Conservation (phyloP, 2,113 vertebrate species). For the Plotosus lineatus region DNA sequence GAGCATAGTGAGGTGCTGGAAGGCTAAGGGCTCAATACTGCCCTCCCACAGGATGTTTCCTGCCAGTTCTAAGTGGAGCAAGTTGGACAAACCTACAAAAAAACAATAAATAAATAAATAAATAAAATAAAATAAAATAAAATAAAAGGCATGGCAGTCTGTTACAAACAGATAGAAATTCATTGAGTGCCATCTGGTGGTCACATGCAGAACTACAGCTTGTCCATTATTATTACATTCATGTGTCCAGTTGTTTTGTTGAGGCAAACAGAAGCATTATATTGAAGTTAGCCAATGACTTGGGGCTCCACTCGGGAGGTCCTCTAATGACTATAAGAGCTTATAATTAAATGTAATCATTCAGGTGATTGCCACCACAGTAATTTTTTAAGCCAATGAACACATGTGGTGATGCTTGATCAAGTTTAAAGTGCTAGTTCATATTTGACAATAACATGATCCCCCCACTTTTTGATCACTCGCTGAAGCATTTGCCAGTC, state of each 20-base stretch:
- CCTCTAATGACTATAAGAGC: background rate
- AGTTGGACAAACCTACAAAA: constrained; percentile 68
- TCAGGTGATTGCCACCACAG: background rate
- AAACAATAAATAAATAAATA: too few relatives aligned
- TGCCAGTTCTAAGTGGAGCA: constrained; percentile 73
- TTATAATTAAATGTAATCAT: background rate
- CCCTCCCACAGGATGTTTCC: constrained; percentile 70
- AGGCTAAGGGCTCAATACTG: constrained; percentile 65
- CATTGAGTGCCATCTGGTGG: too few relatives aligned
- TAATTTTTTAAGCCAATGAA: background rate
- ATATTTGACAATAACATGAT: constrained; percentile 14
- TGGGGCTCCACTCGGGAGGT: too few relatives aligned
- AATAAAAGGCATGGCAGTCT: too few relatives aligned
- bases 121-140: too few relatives aligned
- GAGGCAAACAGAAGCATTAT: too few relatives aligned
- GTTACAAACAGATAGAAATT: too few relatives aligned
- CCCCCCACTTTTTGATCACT: constrained; percentile 4
- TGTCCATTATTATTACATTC: too few relatives aligned
- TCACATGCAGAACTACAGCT: too few relatives aligned
- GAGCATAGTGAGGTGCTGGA: constrained; percentile 69
- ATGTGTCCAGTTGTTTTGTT: too few relatives aligned
- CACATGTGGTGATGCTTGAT: background rate
- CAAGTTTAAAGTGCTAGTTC: background rate
- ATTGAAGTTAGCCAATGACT: too few relatives aligned
- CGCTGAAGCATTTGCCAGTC: background rate